A percentile compares a stretch with the other conserved stretches of the same genome.
Evolutionary conservation across 2,113 vertebrate species (phyloP).

Genomic region (Aphelocoma coerulescens): DNA sequence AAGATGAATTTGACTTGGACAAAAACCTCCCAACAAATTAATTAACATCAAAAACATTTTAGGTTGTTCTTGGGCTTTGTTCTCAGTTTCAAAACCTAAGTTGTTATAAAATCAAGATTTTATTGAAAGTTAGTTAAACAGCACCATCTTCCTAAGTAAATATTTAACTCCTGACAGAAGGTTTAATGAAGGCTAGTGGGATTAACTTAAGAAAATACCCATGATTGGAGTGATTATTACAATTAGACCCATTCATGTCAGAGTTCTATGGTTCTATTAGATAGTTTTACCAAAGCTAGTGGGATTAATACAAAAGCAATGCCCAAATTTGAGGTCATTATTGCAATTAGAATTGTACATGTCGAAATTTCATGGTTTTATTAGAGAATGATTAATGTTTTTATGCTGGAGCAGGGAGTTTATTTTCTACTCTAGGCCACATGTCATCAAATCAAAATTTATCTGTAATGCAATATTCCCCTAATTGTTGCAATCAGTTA

Average conservation of each 20-base stretch:
- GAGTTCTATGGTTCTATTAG: background rate
- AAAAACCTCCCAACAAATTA: background rate
- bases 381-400: constrained; percentile 61
- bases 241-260: constrained; percentile 33
- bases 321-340: constrained; percentile 51
- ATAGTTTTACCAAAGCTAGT: background rate
- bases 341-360: constrained; percentile 59
- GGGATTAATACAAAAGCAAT: constrained; percentile 46
- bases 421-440: constrained; percentile 38
- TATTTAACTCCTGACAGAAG: constrained; percentile 28
- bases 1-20: background rate
- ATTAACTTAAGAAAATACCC: constrained; percentile 29
- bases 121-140: constrained; percentile 40
- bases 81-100: background rate
- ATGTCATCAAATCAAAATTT: constrained; percentile 28
- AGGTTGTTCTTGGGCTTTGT: background rate
- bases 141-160: background rate
- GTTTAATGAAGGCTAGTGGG: constrained; percentile 38
- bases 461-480: background rate
- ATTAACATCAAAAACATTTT: background rate
- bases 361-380: constrained; percentile 26
- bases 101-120: background rate
- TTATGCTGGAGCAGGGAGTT: constrained; percentile 15
- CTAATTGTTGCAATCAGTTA: background rate
- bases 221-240: constrained; percentile 46